Percentiles rank a stretch among this genome's conserved stretches.
phyloP scores from a whole-genome alignment of 1,140 invertebrate species.

The Camponotus floridanus region DNA sequence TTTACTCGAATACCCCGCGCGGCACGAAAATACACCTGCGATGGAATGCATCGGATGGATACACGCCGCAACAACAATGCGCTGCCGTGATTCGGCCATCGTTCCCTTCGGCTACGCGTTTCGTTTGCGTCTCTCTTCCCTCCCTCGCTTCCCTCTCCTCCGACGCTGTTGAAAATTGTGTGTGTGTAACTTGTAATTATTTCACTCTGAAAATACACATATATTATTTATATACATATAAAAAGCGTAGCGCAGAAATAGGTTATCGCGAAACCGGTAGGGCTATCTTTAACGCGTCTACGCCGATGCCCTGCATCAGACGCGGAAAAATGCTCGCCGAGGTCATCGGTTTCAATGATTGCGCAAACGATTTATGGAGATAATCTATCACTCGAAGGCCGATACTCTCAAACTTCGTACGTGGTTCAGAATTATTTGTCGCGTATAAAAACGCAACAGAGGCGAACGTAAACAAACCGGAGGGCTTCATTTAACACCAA shows the following conservation, averaged over 20 bases:
- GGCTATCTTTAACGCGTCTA: conserved; percentile 12
- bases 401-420: not conserved
- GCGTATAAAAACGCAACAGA: not conserved
- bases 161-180: not conserved
- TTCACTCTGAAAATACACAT: not conserved
- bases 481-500: not conserved
- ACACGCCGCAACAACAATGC: conserved; percentile 38
- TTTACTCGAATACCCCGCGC: conserved; percentile 49
- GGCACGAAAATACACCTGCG: conserved; percentile 67
- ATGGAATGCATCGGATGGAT: conserved; percentile 47
- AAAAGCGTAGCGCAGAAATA: not conserved
- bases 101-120: not conserved
- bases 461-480: not conserved
- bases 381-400: not conserved
- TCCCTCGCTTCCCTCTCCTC: not conserved
- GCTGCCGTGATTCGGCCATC: not conserved
- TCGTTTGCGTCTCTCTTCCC: not conserved
- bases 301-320: not conserved
- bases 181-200: not conserved
- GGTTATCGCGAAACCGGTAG: not conserved
- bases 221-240: not conserved
- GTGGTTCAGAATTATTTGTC: not conserved
- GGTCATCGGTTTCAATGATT: conserved; percentile 14
- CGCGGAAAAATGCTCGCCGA: not conserved
- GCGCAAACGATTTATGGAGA: not conserved